These are phyloP conservation scores for Cricetomys ansorgei DNA, from an alignment of 2,113 vertebrate genomes.

Conservation along the genomic window DNA sequence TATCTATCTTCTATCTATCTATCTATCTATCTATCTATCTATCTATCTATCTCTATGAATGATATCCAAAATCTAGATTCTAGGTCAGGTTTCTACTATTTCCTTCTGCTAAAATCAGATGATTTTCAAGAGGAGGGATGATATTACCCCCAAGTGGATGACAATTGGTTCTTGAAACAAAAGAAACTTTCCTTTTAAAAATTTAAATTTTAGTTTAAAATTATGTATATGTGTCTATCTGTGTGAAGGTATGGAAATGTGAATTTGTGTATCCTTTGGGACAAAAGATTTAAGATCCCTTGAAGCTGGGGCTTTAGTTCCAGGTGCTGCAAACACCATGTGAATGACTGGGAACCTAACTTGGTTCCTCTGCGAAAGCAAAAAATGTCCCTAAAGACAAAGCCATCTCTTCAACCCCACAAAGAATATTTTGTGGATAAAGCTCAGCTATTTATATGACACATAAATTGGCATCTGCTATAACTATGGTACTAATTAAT, in stretches of 20 bases:
- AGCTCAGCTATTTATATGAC: background rate
- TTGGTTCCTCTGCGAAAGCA: background rate
- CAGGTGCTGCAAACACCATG: background rate
- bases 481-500: background rate
- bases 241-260: background rate
- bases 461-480: background rate
- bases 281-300: background rate
- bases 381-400: too few relatives aligned
- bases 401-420: background rate
- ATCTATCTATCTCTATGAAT: background rate
- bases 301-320: background rate
- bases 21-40: background rate
- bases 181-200: background rate
- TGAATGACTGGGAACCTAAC: background rate
- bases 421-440: background rate
- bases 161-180: background rate
- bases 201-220: background rate
- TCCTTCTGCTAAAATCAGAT: background rate
- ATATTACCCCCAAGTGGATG: background rate
- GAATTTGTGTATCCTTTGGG: background rate
- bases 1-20: background rate
- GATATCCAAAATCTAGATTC: background rate
- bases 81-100: background rate
- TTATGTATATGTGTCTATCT: background rate
- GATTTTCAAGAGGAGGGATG: background rate